Conservation (phyloP, 2,888 invertebrate genomes). For the Heliothis peltigera region DNA sequence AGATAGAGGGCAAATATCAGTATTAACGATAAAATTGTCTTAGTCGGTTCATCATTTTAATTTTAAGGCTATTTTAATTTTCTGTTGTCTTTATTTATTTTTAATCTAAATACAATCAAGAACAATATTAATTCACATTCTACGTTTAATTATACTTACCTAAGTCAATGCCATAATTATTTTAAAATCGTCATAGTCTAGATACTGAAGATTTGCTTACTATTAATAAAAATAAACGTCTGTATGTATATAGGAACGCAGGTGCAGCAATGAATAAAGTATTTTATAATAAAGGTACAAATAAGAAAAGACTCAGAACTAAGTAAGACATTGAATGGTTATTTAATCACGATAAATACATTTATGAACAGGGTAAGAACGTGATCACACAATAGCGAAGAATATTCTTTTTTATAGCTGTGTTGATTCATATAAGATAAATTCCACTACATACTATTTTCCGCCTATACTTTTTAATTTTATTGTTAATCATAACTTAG, state of each 20-base stretch:
- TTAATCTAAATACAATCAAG: not conserved
- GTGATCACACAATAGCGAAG: slow-evolving; percentile 7
- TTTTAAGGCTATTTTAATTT: too few relatives aligned
- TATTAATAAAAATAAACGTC: not conserved
- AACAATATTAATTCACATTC: not conserved
- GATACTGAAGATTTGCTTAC: not conserved
- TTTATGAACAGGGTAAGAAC: slow-evolving; percentile 20
- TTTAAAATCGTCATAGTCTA: not conserved
- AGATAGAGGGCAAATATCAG: too few relatives aligned
- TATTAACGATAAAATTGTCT: too few relatives aligned
- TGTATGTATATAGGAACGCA: not conserved
- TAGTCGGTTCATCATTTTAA: too few relatives aligned
- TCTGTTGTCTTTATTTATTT: too few relatives aligned
- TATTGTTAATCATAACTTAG: slow-evolving; percentile 14
- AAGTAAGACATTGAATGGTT: slow-evolving; percentile 17
- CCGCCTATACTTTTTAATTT: not conserved
- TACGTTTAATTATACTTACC: not conserved
- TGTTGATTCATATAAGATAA: slow-evolving; percentile 14
- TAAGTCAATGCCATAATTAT: not conserved
- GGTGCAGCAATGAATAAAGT: not conserved
- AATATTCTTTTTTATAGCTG: slow-evolving; percentile 17
- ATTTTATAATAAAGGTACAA: not conserved
- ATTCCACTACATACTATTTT: not conserved
- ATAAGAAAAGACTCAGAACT: slow-evolving; percentile 12
- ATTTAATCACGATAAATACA: slow-evolving; percentile 47